These are phyloP conservation scores for Halcyon chelicuti DNA, from an alignment of 2,797 vertebrate species.

Conservation along the genomic window DNA sequence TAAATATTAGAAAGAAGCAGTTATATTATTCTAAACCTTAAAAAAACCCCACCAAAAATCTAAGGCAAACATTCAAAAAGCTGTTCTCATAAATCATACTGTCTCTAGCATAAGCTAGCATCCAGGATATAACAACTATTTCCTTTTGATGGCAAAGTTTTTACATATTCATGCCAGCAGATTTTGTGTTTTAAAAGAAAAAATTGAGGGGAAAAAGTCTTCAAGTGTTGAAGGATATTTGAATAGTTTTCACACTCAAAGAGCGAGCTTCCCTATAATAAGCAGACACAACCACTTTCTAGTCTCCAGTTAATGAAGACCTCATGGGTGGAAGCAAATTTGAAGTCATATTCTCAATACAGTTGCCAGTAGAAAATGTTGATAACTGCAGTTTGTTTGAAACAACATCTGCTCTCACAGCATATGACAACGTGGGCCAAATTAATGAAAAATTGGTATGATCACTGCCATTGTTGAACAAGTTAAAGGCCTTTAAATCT, in stretches of 20 bases:
- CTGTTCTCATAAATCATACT: neutral
- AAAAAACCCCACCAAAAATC: neutral
- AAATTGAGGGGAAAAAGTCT: neutral
- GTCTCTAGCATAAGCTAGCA: neutral
- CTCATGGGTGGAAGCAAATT: neutral
- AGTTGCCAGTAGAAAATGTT: neutral
- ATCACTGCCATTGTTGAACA: neutral
- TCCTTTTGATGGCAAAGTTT: neutral
- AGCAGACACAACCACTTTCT: neutral
- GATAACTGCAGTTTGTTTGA: neutral
- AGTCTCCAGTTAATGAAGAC: neutral
- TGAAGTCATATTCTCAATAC: neutral
- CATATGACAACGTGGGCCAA: neutral
- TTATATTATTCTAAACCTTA: neutral
- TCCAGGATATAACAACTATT: neutral
- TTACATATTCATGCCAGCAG: neutral
- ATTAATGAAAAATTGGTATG: neutral
- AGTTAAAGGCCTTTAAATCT: neutral
- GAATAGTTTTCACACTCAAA: neutral
- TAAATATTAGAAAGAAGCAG: neutral
- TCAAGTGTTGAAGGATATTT: neutral
- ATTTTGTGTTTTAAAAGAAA: neutral
- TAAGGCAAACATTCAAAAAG: neutral
- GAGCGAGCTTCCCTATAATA: neutral
- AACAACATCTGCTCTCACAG: neutral